Base-by-base conservation (phyloP, 2,113 vertebrate genomes). In the Pithys albifrons region DNA sequence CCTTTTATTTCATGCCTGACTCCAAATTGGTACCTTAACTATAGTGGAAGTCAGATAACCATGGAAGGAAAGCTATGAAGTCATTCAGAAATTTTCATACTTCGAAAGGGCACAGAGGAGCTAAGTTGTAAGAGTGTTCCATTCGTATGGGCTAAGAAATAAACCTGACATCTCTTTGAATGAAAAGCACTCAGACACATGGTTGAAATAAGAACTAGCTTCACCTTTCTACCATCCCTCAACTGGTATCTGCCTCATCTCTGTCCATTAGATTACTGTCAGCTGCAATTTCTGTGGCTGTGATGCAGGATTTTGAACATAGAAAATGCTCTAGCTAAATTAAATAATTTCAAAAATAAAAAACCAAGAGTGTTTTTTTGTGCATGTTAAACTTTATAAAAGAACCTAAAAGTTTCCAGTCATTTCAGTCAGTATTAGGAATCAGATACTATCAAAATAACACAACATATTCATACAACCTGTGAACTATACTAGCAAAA, bases 301-400 rank as follows among this genome's bases (percentile, higher is more conserved):
- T 39, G 31, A 29, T 67, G 49, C 14, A 74, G 52, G 23, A 62
- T 70, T 89, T 28, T 77, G 18, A 88, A 75, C 35, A 62, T 0
- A 54, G 37, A 73, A 92, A 41, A 80, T 20, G 5, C 12, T 39
- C 74, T 20, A 58, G 41, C 18, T 57, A 31, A 69, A 90, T 24
- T 17, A 71, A 54, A 35, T 18, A 27, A 81, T n/a, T 80, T 55
- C 22, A 65, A 69, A 93, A 90, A 52, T 29, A 58, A 28, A 80
- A 82, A 8, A 12, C 4, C 0, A 0, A 2, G 66, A 28, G 2
- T 37, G 22, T 1, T 7, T 33, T 33, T 62, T 45, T 41, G 19
- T 25, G 31, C 22, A 55, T 25, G 1, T 43, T 28, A 64, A 70
- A 57, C 35, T 80, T 58, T 4, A 49, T 6, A 58, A 80, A 88